Evolutionary conservation across 2,797 vertebrate genomes (phyloP).

Genomic region (Glossophaga mutica): DNA sequence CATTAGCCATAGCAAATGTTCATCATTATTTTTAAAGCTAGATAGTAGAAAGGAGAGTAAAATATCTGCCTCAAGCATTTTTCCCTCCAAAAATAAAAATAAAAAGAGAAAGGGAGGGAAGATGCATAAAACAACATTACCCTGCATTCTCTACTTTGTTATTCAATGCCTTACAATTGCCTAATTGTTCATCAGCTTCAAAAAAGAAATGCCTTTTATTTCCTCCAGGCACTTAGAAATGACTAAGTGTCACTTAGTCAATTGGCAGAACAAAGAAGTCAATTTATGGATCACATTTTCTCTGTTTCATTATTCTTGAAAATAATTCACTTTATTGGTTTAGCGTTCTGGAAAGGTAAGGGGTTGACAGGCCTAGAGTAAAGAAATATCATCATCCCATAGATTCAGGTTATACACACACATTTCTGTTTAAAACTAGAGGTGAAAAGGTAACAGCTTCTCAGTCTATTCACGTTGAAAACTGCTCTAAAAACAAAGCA

Average conservation of each 20-base stretch:
- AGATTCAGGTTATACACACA: conserved; percentile 48
- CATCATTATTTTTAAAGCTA: conserved; percentile 52
- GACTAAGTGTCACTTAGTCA: conserved; percentile 81
- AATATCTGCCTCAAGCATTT: conserved; percentile 20
- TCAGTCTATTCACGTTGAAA: conserved; percentile 34
- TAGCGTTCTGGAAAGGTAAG: conserved; percentile 74
- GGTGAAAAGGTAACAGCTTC: conserved; percentile 72
- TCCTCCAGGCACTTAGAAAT: conserved; percentile 78
- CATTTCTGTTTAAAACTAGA: conserved; percentile 58
- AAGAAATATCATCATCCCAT: conserved; percentile 66
- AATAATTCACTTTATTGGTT: conserved; percentile 79
- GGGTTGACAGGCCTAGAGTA: conserved; percentile 69
- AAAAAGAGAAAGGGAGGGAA: conserved; percentile 45
- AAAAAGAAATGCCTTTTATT: conserved; percentile 79
- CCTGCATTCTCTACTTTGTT: conserved; percentile 63
- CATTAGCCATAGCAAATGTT: conserved; percentile 17
- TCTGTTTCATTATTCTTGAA: conserved; percentile 76
- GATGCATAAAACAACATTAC: conserved; percentile 69
- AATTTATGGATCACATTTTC: conserved; percentile 79
- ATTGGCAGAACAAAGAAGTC: conserved; percentile 80
- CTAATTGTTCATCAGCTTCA: conserved; percentile 78
- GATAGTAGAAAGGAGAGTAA: conserved; percentile 24
- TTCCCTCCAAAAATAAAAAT: conserved; percentile 64
- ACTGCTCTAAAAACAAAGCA: conserved; percentile 40
- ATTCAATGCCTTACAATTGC: conserved; percentile 69